Evolutionary conservation across 2,888 invertebrate genomes (phyloP).

Genomic region (Pimpla rufipes): DNA sequence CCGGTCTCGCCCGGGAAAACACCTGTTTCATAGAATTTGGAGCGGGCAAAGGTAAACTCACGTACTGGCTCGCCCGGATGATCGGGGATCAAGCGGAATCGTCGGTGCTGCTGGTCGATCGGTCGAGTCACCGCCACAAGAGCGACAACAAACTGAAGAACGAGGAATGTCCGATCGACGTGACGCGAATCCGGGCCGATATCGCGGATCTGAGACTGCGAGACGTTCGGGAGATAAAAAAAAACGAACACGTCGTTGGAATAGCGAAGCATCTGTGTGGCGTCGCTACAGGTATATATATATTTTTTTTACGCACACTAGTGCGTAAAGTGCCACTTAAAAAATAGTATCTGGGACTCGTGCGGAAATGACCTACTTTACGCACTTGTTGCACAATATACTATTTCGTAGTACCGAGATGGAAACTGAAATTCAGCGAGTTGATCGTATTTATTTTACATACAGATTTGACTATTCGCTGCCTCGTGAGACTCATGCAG

Average conservation of each 20-base stretch:
- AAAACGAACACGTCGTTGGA: conserved; percentile 87
- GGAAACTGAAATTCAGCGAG: not conserved
- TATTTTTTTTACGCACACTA: no score
- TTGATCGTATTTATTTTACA: conserved; percentile 64
- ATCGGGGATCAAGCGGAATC: conserved; percentile 86
- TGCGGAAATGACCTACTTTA: no score
- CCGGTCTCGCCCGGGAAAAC: conserved; percentile 87
- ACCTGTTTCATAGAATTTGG: conserved; percentile 95
- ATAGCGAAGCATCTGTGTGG: conserved; percentile 97
- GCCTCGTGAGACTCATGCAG: conserved; percentile 86
- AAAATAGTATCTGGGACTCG: no score
- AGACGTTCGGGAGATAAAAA: conserved; percentile 86
- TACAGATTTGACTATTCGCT: conserved; percentile 91
- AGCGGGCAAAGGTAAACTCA: conserved; percentile 95
- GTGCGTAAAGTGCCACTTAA: no score
- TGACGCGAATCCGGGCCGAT: conserved; percentile 91
- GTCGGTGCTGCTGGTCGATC: conserved; percentile 91
- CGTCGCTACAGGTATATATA: conserved; percentile 94
- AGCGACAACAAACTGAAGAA: conserved; percentile 89
- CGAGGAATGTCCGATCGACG: conserved; percentile 83
- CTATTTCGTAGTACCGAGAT: not conserved
- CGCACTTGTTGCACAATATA: no score
- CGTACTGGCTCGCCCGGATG: conserved; percentile 91
- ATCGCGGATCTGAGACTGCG: conserved; percentile 92
- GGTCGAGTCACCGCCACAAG: conserved; percentile 93